Percentiles rank a stretch among this genome's conserved stretches.
These are phyloP conservation scores for Callorhinus ursinus DNA, from an alignment of 2,113 vertebrate species.

Conservation along the genomic window DNA sequence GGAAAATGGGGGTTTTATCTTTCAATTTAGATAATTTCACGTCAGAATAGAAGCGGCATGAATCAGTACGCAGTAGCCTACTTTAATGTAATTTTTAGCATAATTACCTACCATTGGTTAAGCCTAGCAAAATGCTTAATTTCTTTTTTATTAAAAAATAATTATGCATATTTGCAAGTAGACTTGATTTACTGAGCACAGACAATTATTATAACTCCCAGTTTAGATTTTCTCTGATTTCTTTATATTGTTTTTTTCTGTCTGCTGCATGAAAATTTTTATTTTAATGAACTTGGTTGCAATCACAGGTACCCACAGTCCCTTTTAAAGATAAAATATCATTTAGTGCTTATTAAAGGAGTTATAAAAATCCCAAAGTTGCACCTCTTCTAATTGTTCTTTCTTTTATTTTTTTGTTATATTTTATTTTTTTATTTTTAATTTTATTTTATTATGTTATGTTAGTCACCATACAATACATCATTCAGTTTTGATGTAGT, in stretches of 20 bases:
- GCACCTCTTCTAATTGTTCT: not conserved
- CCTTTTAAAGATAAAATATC: slow-evolving; percentile 53
- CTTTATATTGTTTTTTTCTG: slow-evolving; percentile 48
- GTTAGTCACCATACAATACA: too few species aligned
- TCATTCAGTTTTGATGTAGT: too few species aligned
- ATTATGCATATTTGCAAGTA: slow-evolving; percentile 55
- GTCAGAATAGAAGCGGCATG: slow-evolving; percentile 6
- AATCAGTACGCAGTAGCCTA: not conserved
- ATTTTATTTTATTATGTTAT: too few species aligned
- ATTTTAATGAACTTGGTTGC: slow-evolving; percentile 38
- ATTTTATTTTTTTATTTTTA: too few species aligned
- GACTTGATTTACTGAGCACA: slow-evolving; percentile 28
- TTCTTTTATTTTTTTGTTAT: not conserved
- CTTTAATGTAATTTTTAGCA: slow-evolving; percentile 19
- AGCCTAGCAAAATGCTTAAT: slow-evolving; percentile 36
- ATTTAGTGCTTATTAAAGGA: slow-evolving; percentile 36
- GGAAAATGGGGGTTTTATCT: slow-evolving; percentile 5
- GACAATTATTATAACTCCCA: not conserved
- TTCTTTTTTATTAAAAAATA: slow-evolving; percentile 61
- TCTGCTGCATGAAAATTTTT: not conserved
- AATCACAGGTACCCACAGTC: not conserved
- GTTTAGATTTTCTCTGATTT: slow-evolving; percentile 42
- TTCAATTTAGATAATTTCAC: not conserved
- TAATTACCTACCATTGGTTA: slow-evolving; percentile 6
- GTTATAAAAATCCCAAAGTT: not conserved